Evolutionary conservation across 1,140 invertebrate genomes (phyloP).

Genomic region (Luehdorfia chinensis): DNA sequence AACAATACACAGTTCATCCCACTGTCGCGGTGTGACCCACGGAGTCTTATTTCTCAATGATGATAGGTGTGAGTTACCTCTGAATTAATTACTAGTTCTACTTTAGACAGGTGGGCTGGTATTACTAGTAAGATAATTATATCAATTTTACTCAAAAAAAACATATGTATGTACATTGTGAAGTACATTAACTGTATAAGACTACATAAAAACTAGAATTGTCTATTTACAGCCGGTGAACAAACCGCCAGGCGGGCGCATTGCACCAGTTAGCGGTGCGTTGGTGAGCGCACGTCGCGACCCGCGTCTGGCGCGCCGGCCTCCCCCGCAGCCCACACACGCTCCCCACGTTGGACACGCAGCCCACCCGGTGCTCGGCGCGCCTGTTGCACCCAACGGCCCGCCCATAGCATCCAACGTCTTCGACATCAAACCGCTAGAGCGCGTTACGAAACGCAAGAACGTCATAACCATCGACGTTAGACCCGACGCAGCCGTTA

Average conservation of each 20-base stretch:
- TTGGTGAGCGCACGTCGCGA: constrained; percentile 75
- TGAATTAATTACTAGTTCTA: no score
- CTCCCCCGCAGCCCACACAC: constrained; percentile 13
- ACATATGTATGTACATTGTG: no score
- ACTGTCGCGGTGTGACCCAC: no score
- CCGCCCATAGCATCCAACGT: constrained; percentile 52
- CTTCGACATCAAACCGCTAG: constrained; percentile 63
- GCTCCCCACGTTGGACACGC: constrained; percentile 1
- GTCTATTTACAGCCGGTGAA: constrained; percentile 46
- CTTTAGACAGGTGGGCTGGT: no score
- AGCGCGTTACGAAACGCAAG: constrained; percentile 59
- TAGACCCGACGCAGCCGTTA: constrained; percentile 23
- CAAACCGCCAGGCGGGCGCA: constrained; percentile 69
- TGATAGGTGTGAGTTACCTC: no score
- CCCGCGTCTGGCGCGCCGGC: constrained; percentile 39
- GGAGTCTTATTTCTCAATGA: no score
- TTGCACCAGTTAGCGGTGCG: constrained; percentile 82
- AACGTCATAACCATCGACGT: constrained; percentile 69
- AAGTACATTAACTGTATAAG: no score
- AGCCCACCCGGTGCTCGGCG: no score
- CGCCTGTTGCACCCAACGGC: constrained; percentile 18
- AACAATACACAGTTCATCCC: no score
- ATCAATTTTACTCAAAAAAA: no score
- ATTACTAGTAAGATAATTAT: no score
- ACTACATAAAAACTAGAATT: no score